A percentile compares a stretch with the other conserved stretches of the same genome.
phyloP scores from a whole-genome alignment of 2,113 vertebrate species.

The Podarcis muralis region DNA sequence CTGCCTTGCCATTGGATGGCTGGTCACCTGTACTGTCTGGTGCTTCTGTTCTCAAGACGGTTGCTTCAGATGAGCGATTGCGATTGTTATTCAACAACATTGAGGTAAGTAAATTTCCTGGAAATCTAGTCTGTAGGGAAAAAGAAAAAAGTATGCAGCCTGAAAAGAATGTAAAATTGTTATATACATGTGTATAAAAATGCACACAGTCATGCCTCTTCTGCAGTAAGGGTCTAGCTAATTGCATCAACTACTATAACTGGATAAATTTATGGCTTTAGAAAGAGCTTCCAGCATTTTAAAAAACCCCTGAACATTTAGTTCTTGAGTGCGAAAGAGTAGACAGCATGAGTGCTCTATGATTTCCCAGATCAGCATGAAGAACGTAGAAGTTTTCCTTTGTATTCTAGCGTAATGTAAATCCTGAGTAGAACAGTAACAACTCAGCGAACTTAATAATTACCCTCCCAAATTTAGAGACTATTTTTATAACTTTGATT shows the following conservation, averaged over 20 bases:
- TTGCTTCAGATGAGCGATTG: conserved; percentile 66
- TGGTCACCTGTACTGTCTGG: conserved; percentile 83
- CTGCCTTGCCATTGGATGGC: conserved; percentile 57
- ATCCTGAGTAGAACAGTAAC: neutral
- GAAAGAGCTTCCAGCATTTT: neutral
- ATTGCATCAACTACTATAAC: neutral
- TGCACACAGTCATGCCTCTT: neutral
- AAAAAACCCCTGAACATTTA: neutral
- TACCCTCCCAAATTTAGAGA: conserved; percentile 12
- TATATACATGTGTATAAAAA: neutral
- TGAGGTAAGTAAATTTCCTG: conserved; percentile 78
- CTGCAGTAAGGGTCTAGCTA: neutral
- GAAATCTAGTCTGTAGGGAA: conserved; percentile 69
- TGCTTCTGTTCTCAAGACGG: conserved; percentile 71
- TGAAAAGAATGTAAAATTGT: neutral
- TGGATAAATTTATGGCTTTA: neutral
- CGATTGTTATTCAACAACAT: conserved; percentile 74
- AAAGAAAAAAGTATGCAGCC: neutral
- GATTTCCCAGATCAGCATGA: neutral
- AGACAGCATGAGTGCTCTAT: neutral
- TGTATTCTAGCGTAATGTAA: neutral
- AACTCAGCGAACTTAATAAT: conserved; percentile 10
- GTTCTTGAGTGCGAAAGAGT: neutral
- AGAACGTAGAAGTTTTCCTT: neutral
- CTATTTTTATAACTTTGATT: conserved; percentile 47